Evolutionary conservation across 2,113 vertebrate species (phyloP).

Genomic region (Rhynchomys soricoides): DNA sequence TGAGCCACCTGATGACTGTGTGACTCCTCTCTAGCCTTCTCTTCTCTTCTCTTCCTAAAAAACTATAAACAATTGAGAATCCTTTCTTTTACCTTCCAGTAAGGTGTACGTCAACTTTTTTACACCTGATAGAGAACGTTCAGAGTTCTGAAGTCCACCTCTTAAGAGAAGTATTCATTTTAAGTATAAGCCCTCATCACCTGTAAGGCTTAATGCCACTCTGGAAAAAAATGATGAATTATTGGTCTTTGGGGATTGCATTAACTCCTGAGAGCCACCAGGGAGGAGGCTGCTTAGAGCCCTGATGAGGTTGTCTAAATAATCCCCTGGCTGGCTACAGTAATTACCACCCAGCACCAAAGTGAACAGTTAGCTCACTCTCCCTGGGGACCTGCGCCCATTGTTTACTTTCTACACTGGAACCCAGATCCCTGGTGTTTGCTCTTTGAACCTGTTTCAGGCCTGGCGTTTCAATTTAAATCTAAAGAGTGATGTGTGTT

Average conservation of each 20-base stretch:
- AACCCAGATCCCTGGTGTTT: not conserved
- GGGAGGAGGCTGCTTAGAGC: not conserved
- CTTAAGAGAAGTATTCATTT: not conserved
- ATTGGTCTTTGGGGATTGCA: constrained; percentile 31
- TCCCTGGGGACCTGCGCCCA: not conserved
- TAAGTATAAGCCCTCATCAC: constrained; percentile 30
- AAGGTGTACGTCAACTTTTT: not conserved
- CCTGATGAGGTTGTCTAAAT: constrained; percentile 67
- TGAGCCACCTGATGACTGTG: not conserved
- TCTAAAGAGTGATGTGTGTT: not conserved
- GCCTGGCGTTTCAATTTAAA: not conserved
- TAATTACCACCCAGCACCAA: constrained; percentile 50
- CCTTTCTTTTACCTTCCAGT: not conserved
- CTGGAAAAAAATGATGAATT: constrained; percentile 35
- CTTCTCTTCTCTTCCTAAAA: no score
- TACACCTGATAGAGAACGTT: not conserved
- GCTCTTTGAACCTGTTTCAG: not conserved
- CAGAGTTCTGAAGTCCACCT: not conserved
- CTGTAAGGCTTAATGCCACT: constrained; percentile 9
- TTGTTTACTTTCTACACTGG: not conserved
- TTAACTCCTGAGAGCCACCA: constrained; percentile 40
- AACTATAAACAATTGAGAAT: not conserved
- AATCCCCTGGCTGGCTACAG: not conserved
- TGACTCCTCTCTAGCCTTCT: not conserved
- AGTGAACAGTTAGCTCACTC: constrained; percentile 55